Percentiles rank a stretch among this genome's conserved stretches.
Evolutionary conservation across 1,140 invertebrate genomes (phyloP).

Genomic region (Triops longicaudatus): DNA sequence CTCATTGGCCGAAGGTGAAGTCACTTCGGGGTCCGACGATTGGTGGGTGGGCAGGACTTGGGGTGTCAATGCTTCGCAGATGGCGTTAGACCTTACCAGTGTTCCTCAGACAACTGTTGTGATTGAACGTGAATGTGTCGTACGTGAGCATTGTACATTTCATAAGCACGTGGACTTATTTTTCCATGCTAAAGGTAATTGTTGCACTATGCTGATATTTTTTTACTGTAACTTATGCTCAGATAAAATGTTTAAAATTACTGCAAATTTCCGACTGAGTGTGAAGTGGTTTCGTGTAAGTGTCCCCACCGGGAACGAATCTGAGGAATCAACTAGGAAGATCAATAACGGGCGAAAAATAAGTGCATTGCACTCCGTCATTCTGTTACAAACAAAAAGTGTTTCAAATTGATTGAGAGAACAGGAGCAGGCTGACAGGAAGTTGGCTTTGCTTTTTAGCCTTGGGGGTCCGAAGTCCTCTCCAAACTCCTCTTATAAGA

Average conservation of each 20-base stretch:
- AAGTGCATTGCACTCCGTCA: background rate
- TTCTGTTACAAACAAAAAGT: background rate
- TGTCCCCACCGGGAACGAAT: no score
- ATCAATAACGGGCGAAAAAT: background rate
- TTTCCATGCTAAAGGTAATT: background rate
- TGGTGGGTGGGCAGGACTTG: background rate
- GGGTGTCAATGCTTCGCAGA: background rate
- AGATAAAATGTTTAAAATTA: background rate
- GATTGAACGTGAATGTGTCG: slow-evolving; percentile 1
- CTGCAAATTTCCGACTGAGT: background rate
- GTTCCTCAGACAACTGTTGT: slow-evolving; percentile 8
- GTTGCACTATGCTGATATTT: background rate
- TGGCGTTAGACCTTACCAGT: slow-evolving; percentile 4
- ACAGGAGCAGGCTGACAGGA: slow-evolving; percentile 10
- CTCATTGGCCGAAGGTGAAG: background rate
- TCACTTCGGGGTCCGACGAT: background rate
- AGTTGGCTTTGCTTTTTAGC: background rate
- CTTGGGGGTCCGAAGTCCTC: background rate
- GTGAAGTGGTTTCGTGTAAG: no score
- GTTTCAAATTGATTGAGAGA: slow-evolving; percentile 2
- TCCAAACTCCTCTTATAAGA: background rate
- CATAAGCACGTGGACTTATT: background rate
- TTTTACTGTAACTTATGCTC: background rate
- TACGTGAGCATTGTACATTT: background rate
- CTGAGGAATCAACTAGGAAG: background rate